Conservation (phyloP, 2,797 vertebrate species). For the Hippocampus kuda region DNA sequence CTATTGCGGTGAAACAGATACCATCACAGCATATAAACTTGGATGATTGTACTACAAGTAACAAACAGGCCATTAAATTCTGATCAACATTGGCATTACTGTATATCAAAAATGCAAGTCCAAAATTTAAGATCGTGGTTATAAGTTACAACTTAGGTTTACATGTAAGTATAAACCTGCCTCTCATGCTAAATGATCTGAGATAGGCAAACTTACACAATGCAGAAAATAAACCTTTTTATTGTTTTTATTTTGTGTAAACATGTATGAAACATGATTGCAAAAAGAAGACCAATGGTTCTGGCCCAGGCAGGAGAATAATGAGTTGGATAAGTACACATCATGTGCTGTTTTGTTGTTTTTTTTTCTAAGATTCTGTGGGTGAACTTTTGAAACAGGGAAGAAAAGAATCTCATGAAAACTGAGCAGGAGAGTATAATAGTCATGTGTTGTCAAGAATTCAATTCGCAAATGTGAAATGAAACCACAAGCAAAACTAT, state of each 20-base stretch:
- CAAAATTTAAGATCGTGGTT: neutral
- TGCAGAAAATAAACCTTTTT: constrained; percentile 20
- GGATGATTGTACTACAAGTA: neutral
- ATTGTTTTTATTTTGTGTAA: constrained; percentile 45
- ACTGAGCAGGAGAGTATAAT: constrained; percentile 2
- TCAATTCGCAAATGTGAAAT: constrained; percentile 26
- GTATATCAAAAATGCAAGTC: neutral
- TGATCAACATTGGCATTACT: too few relatives aligned
- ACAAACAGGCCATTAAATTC: neutral
- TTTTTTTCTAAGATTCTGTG: constrained; percentile 15
- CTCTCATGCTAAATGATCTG: neutral
- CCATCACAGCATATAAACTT: neutral
- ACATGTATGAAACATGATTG: constrained; percentile 41
- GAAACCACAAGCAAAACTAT: constrained; percentile 8
- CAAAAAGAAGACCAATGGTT: constrained; percentile 33
- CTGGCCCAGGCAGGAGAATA: constrained; percentile 10
- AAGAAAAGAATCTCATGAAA: constrained; percentile 16
- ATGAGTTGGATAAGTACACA: neutral
- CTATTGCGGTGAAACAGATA: neutral
- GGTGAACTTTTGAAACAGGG: constrained; percentile 27
- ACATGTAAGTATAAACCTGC: neutral
- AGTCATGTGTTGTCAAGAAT: constrained; percentile 17
- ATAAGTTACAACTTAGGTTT: neutral
- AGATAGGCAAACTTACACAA: neutral
- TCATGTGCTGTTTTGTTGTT: neutral